A percentile compares a stretch with the other conserved stretches of the same genome.
Conservation (phyloP, 2,797 vertebrate genomes). For the Percopsis omiscomaycus region DNA sequence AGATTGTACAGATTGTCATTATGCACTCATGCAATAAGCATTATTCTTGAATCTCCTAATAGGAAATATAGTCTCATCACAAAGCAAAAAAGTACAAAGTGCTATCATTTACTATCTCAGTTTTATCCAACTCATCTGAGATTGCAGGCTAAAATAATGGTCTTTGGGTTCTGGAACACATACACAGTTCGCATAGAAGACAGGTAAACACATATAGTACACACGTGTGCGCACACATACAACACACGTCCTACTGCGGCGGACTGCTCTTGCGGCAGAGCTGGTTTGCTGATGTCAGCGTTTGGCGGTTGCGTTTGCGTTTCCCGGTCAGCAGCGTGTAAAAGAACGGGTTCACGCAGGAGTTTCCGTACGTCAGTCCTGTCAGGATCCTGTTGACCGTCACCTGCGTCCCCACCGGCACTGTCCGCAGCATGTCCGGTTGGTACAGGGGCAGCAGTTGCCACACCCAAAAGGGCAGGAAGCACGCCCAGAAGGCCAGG, state of each 20-base stretch:
- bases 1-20: slow-evolving; percentile 35
- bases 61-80: slow-evolving; percentile 35
- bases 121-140: slow-evolving; percentile 20
- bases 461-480: slow-evolving; percentile 89
- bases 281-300: slow-evolving; percentile 66
- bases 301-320: slow-evolving; percentile 65
- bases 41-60: slow-evolving; percentile 34
- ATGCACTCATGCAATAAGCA: slow-evolving; percentile 12
- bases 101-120: slow-evolving; percentile 41
- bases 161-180: slow-evolving; percentile 35
- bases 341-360: slow-evolving; percentile 87
- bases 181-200: slow-evolving; percentile 20
- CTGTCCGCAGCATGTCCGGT: slow-evolving; percentile 72
- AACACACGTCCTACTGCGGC: slow-evolving; percentile 45
- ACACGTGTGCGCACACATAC: background rate
- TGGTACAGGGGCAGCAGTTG: slow-evolving; percentile 85
- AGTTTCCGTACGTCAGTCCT: slow-evolving; percentile 86
- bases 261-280: slow-evolving; percentile 77
- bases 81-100: slow-evolving; percentile 59
- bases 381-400: slow-evolving; percentile 85
- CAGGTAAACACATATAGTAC: slow-evolving; percentile 11
- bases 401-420: slow-evolving; percentile 81
- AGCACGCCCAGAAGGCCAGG: slow-evolving; percentile 86
- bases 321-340: slow-evolving; percentile 86
- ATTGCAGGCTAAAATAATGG: slow-evolving; percentile 15